These are phyloP conservation scores for Corythoichthys haematopterus DNA, from an alignment of 2,113 vertebrate species.

Conservation along the genomic window DNA sequence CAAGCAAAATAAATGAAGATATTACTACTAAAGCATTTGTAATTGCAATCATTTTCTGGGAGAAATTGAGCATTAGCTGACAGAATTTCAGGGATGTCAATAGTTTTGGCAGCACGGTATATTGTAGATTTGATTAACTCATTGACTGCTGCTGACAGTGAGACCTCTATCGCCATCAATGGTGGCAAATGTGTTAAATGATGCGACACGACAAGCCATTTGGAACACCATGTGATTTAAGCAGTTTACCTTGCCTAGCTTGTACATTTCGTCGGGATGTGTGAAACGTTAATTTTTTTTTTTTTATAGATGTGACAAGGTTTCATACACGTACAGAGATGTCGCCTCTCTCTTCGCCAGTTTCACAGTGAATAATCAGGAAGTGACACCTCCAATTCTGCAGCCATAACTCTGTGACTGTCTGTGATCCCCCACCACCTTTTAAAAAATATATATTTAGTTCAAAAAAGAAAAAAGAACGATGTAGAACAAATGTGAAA, in stretches of 20 bases:
- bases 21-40: no score
- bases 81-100: no score
- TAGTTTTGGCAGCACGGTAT: no score
- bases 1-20: no score
- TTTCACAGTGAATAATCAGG: conserved; percentile 71
- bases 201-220: no score
- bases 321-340: conserved; percentile 45
- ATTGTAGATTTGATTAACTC: no score
- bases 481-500: conserved; percentile 19
- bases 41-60: no score
- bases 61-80: no score
- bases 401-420: conserved; percentile 62
- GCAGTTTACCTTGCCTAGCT: neutral
- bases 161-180: no score
- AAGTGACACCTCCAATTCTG: conserved; percentile 64
- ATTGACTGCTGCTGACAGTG: no score
- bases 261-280: conserved; percentile 21
- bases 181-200: no score
- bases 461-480: conserved; percentile 55
- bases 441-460: conserved; percentile 56
- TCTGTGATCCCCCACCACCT: conserved; percentile 45
- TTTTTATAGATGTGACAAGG: conserved; percentile 32
- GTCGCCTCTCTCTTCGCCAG: conserved; percentile 48
- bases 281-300: conserved; percentile 26
- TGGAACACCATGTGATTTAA: no score